Base-by-base conservation (phyloP, 2,113 vertebrate species). In the Guaruba guarouba region DNA sequence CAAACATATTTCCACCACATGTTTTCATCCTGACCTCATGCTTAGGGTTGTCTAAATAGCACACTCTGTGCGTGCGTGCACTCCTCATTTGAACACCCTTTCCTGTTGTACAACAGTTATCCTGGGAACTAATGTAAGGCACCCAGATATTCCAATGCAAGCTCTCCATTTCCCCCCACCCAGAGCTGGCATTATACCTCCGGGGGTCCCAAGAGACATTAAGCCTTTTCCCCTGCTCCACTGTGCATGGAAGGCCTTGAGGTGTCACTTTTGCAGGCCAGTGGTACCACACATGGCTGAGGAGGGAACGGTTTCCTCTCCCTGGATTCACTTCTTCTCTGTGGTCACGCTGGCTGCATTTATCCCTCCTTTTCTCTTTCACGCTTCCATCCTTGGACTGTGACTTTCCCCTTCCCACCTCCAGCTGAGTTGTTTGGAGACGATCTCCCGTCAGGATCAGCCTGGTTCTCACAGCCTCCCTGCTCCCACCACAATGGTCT, bases 1-100 rank as follows among this genome's bases (percentile, higher is more conserved):
- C 97, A 97, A 97, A 97, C 97, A 97, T 95, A 95, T 97, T 97
- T 97, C 91, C 66, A 96, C 97, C 96, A 97, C 96, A 97, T 97
- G 97, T 97, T 97, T 97, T 95, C 86, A 91, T 55, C 93, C 91
- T 96, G 96, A 95, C 94, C 87, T 97, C 94, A 95, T 94, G 93
- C 70, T 88, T 91, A 94, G 95, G 86, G 93, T 95, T 97, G 94
- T 94, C 92, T 95, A 94, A 96, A 94, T 95, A 92, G 88, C 95
- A 89, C 57, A 90, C 78, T 96, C 88, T 92, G 95, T 97, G 93
- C 52, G 86, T 93, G 91, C 94, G 77, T 95, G 91, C 82, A 76
- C 51, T 92, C 69, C 90, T 94, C 83, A 29, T 93, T 93, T 3
- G 13, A 94, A 97, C 80, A 97, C 92, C 86, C 95, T 84, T 96